phyloP scores from a whole-genome alignment of 30 jellyfish, hydroid and myxozoan genomes.

The Turritopsis dohrnii region DNA sequence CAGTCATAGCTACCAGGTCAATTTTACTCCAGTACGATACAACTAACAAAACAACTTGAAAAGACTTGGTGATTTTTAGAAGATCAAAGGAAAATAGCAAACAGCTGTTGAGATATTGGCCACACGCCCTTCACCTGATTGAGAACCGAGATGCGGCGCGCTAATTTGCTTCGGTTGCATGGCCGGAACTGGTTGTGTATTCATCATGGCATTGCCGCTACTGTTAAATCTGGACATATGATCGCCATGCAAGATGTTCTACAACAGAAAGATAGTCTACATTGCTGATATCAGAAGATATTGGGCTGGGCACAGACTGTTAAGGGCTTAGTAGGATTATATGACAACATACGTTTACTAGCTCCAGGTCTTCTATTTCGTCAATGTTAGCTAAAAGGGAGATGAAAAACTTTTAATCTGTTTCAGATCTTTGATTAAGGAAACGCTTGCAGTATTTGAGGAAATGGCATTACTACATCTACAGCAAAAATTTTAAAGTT shows the following conservation, averaged over 20 bases:
- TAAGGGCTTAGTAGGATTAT: too few species aligned
- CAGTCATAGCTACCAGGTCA: too few species aligned
- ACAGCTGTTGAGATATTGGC: neutral
- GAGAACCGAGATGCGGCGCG: neutral
- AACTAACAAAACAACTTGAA: too few species aligned
- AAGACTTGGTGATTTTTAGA: too few species aligned
- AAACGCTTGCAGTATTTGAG: too few species aligned
- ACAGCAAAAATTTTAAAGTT: too few species aligned
- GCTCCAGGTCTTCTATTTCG: neutral
- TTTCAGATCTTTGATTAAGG: too few species aligned
- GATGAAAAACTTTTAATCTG: too few species aligned
- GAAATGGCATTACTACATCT: too few species aligned
- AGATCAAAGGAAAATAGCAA: neutral
- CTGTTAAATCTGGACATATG: conserved; percentile 3
- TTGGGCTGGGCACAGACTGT: neutral
- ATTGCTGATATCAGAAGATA: too few species aligned
- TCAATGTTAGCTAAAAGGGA: conserved; percentile 7
- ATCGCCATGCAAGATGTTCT: conserved; percentile 8
- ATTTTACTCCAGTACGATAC: too few species aligned
- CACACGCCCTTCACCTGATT: neutral
- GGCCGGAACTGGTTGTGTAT: neutral
- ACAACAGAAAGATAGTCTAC: too few species aligned
- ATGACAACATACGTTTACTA: neutral
- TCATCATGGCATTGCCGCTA: neutral
- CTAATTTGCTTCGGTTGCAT: neutral